A percentile compares a stretch with the other conserved stretches of the same genome.
These are phyloP conservation scores for Andrena minutula DNA, from an alignment of 2,888 invertebrate species.

Conservation along the genomic window DNA sequence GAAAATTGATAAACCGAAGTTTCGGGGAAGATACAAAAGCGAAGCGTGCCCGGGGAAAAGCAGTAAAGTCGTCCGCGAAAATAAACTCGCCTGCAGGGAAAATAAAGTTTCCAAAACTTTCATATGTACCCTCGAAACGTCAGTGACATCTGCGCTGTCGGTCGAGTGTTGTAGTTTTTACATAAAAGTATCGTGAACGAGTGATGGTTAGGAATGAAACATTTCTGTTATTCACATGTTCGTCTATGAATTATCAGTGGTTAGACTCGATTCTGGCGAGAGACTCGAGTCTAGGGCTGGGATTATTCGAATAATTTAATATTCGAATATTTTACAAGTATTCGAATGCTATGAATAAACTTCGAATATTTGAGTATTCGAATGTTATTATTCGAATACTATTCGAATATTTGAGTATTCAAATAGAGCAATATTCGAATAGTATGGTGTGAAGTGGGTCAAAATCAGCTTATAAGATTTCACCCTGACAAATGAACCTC, in stretches of 20 bases:
- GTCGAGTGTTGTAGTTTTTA: constrained; percentile 13
- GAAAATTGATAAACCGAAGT: background rate
- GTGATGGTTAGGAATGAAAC: background rate
- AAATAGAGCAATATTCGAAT: too few relatives aligned
- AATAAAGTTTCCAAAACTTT: constrained; percentile 43
- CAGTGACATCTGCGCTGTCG: constrained; percentile 38
- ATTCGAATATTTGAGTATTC: too few relatives aligned
- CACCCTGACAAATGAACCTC: too few relatives aligned
- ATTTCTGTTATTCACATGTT: background rate
- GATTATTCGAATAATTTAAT: too few relatives aligned
- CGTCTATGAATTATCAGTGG: background rate
- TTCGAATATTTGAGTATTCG: too few relatives aligned
- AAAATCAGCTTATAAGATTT: too few relatives aligned
- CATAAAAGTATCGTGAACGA: constrained; percentile 25
- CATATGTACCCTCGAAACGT: constrained; percentile 34
- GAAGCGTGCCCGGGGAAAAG: background rate
- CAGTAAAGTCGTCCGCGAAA: constrained; percentile 11
- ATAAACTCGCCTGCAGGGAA: constrained; percentile 45
- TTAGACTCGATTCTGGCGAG: too few relatives aligned
- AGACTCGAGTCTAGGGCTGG: too few relatives aligned
- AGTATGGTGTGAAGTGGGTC: too few relatives aligned
- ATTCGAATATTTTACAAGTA: too few relatives aligned
- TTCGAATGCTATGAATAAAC: too few relatives aligned
- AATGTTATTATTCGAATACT: too few relatives aligned
- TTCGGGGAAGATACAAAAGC: background rate